Percentiles rank a stretch among this genome's conserved stretches.
Evolutionary conservation across 2,888 invertebrate species (phyloP).

Genomic region (Stenolophus ochropezus): DNA sequence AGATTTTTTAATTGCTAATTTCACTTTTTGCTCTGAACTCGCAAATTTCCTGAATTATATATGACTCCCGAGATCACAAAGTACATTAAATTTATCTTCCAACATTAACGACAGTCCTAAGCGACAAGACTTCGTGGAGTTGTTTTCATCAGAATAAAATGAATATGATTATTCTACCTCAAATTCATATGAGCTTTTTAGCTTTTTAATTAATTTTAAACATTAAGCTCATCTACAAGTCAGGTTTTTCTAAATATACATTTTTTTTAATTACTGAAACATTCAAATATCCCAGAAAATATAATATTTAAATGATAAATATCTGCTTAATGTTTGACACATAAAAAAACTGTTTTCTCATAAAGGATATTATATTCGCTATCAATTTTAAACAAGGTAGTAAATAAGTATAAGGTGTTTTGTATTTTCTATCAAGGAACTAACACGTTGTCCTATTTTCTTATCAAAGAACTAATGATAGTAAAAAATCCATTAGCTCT

Average conservation of each 20-base stretch:
- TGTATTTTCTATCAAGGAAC: neutral
- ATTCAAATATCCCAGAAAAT: no score
- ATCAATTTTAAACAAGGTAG: no score
- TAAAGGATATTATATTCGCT: no score
- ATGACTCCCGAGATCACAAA: conserved; percentile 26
- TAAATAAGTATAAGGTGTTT: neutral
- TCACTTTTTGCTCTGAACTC: conserved; percentile 42
- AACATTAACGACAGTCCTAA: conserved; percentile 23
- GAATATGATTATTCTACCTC: no score
- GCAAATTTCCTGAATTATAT: conserved; percentile 47
- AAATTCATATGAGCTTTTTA: no score
- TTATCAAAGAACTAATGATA: neutral
- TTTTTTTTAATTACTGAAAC: no score
- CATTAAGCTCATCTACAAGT: no score
- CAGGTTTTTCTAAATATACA: no score
- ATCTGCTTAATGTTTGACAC: no score
- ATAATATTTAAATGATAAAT: no score
- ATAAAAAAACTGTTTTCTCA: no score
- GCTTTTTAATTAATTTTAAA: no score
- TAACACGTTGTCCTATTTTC: neutral
- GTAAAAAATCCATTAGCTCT: conserved; percentile 26
- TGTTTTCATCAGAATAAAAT: neutral
- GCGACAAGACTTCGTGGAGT: neutral
- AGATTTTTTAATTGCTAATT: conserved; percentile 50
- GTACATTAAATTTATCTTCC: conserved; percentile 40